Conservation (phyloP, 2,113 vertebrate genomes). For the Ondatra zibethicus region DNA sequence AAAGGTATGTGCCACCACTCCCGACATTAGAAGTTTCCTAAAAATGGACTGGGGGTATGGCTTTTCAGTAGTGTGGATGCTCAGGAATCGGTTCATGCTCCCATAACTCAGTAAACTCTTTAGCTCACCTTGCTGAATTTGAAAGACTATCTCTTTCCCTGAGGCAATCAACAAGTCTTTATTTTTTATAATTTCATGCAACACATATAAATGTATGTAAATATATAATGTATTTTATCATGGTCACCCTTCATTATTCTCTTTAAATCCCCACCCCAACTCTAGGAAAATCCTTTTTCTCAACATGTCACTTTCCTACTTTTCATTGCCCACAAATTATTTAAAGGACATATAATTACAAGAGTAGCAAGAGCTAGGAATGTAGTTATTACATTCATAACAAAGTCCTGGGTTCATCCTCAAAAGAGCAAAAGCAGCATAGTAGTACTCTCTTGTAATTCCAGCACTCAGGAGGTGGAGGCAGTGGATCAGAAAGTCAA, state of each 20-base stretch:
- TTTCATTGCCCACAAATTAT: conserved; percentile 6
- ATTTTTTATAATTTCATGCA: neutral
- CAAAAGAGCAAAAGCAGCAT: neutral
- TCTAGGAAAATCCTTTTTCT: neutral
- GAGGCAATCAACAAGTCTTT: neutral
- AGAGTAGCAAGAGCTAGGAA: neutral
- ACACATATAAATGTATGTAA: neutral
- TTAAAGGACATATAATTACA: conserved; percentile 24
- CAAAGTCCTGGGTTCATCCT: neutral
- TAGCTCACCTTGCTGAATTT: neutral
- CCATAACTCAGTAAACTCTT: neutral
- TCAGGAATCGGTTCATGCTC: neutral
- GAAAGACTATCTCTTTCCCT: neutral
- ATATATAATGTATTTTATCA: neutral
- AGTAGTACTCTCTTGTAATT: neutral
- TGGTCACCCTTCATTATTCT: neutral
- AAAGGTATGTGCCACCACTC: neutral
- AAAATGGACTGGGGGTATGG: neutral
- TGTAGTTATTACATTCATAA: neutral
- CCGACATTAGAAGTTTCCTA: neutral
- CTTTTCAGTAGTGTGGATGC: neutral
- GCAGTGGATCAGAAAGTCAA: neutral
- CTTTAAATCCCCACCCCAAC: neutral
- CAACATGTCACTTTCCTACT: neutral
- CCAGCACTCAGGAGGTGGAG: neutral